phyloP scores from a whole-genome alignment of 2,113 vertebrate genomes.

The Cyprinodon variegatus region DNA sequence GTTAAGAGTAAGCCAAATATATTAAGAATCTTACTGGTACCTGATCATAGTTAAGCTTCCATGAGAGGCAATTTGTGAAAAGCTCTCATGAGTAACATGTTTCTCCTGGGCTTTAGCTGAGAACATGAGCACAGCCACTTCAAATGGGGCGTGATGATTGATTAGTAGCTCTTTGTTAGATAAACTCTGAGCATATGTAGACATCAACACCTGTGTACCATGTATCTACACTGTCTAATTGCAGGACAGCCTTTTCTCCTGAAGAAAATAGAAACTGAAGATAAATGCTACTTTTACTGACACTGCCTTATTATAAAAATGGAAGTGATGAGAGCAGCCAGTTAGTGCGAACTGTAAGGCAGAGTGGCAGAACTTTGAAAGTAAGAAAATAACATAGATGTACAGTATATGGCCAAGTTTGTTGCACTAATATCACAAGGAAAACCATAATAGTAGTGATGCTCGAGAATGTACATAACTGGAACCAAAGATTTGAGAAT shows the following conservation, averaged over 20 bases:
- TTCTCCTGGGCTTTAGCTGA: background rate
- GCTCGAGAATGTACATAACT: too few species aligned
- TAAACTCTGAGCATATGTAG: background rate
- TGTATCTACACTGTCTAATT: background rate
- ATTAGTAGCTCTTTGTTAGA: background rate
- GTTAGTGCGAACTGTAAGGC: background rate
- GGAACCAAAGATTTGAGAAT: too few species aligned
- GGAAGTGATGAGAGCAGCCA: background rate
- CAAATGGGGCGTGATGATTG: background rate
- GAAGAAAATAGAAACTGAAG: background rate
- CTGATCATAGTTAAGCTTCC: background rate
- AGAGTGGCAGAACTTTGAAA: background rate
- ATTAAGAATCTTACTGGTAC: background rate
- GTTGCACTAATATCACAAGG: background rate
- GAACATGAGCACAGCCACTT: background rate
- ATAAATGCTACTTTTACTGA: background rate
- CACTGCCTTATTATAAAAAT: background rate
- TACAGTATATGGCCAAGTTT: background rate
- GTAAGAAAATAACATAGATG: background rate
- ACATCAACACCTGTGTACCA: background rate
- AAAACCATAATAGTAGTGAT: background rate
- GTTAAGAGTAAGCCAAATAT: background rate
- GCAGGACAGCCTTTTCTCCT: background rate
- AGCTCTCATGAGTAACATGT: background rate
- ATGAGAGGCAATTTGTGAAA: background rate